Percentiles rank a stretch among this genome's conserved stretches.
phyloP scores from a whole-genome alignment of 2,113 vertebrate species.

The Lipophrys pholis region DNA sequence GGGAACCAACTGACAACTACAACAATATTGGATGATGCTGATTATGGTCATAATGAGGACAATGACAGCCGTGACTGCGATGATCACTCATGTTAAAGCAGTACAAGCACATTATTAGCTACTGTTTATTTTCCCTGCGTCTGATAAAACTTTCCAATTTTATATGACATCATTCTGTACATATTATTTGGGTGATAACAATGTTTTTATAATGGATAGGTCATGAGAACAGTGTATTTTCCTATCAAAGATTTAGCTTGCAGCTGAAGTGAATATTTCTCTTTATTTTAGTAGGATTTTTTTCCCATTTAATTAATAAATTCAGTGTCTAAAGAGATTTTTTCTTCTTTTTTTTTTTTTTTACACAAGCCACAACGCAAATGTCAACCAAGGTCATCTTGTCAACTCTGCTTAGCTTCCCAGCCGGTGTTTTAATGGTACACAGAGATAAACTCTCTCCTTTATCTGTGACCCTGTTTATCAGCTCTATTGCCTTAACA shows the following conservation, averaged over 20 bases:
- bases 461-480: conserved; percentile 70
- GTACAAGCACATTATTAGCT: not conserved
- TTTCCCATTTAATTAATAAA: not conserved
- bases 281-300: too few species aligned
- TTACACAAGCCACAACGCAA: not conserved
- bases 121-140: too few species aligned
- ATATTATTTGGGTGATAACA: too few species aligned
- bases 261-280: too few species aligned
- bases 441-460: conserved; percentile 55
- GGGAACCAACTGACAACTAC: conserved; percentile 63
- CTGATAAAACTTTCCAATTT: too few species aligned
- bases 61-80: conserved; percentile 32
- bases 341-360: not conserved
- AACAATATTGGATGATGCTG: conserved; percentile 54
- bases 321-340: conserved; percentile 26
- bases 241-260: too few species aligned
- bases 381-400: conserved; percentile 41
- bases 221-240: too few species aligned
- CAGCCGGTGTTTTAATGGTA: conserved; percentile 40
- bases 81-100: conserved; percentile 17
- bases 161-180: too few species aligned
- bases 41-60: conserved; percentile 44
- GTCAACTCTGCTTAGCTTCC: conserved; percentile 47
- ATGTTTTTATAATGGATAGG: too few species aligned
- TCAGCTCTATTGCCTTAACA: conserved; percentile 60